These are phyloP conservation scores for Mimas tiliae DNA, from an alignment of 2,888 invertebrate species.

Conservation along the genomic window DNA sequence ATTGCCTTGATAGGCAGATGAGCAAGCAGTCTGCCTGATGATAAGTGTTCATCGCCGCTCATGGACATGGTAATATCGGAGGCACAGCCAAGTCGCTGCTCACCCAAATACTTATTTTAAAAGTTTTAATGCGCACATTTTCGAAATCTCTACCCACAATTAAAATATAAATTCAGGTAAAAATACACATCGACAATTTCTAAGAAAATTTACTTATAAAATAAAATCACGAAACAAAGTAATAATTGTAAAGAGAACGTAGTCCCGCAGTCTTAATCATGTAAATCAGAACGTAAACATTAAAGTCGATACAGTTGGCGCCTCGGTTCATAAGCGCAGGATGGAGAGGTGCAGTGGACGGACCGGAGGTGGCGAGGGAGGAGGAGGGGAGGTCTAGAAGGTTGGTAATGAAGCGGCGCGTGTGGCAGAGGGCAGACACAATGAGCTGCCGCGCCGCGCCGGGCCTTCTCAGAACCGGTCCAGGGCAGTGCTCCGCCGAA, in stretches of 20 bases:
- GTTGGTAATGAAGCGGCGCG: slow-evolving; percentile 70
- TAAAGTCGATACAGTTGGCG: slow-evolving; percentile 46
- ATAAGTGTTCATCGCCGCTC: too few species aligned
- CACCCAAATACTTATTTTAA: too few species aligned
- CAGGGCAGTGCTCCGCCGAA: slow-evolving; percentile 77
- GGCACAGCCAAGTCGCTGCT: too few species aligned
- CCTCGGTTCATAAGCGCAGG: slow-evolving; percentile 50
- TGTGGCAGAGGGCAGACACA: slow-evolving; percentile 78
- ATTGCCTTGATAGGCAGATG: too few species aligned
- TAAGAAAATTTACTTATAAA: slow-evolving; percentile 8
- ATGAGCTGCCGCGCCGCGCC: slow-evolving; percentile 74
- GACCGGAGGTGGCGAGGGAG: slow-evolving; percentile 36
- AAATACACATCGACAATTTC: slow-evolving; percentile 1
- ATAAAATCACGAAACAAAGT: neutral
- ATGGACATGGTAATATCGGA: too few species aligned
- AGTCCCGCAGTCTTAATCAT: slow-evolving; percentile 22
- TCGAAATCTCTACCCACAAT: neutral
- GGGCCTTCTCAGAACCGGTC: slow-evolving; percentile 81
- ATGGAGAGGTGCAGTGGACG: slow-evolving; percentile 30
- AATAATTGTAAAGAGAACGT: slow-evolving; percentile 2
- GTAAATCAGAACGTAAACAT: slow-evolving; percentile 28
- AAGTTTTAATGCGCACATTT: neutral
- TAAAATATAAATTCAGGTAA: slow-evolving; percentile 10
- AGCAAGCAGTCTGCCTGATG: too few species aligned
- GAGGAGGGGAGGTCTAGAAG: slow-evolving; percentile 43